A percentile compares a stretch with the other conserved stretches of the same genome.
phyloP scores from a whole-genome alignment of 1,140 invertebrate genomes.

The Phymastichus coffea region DNA sequence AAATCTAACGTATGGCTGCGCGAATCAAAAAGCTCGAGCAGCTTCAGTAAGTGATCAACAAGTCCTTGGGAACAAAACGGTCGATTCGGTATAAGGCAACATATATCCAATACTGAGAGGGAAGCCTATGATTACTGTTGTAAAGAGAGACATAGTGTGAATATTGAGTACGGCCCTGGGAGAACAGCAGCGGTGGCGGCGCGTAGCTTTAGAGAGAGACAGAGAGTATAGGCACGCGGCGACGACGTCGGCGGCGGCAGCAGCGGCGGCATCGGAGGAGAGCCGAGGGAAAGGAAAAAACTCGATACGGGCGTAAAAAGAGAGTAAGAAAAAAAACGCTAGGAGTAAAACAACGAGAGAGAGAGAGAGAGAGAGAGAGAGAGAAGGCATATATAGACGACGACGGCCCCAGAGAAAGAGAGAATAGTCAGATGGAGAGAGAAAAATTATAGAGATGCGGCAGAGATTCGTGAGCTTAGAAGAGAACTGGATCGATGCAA shows the following conservation, averaged over 20 bases:
- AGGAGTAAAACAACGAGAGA: conserved; percentile 8
- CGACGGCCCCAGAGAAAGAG: neutral
- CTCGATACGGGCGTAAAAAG: conserved; percentile 11
- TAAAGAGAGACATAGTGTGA: conserved; percentile 1
- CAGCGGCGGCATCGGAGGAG: neutral
- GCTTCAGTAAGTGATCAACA: too few relatives aligned
- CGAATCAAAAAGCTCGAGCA: too few relatives aligned
- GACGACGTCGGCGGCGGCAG: neutral
- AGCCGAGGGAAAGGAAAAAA: conserved; percentile 13
- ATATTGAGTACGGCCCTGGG: conserved; percentile 19
- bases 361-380: neutral
- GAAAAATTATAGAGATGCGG: neutral
- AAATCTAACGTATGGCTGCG: too few relatives aligned
- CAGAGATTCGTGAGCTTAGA: neutral
- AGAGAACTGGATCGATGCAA: too few relatives aligned
- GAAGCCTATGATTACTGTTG: conserved; percentile 1
- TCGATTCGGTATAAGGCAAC: too few relatives aligned
- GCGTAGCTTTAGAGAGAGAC: neutral
- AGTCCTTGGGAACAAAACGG: neutral
- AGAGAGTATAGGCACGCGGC: neutral
- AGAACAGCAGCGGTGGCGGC: conserved; percentile 2
- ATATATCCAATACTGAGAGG: neutral
- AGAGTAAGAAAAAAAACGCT: conserved; percentile 3
- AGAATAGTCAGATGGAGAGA: too few relatives aligned
- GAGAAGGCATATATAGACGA: too few relatives aligned